Percentiles rank a stretch among this genome's conserved stretches.
phyloP scores from a whole-genome alignment of 2,113 vertebrate genomes.

The Vireo altiloquus region DNA sequence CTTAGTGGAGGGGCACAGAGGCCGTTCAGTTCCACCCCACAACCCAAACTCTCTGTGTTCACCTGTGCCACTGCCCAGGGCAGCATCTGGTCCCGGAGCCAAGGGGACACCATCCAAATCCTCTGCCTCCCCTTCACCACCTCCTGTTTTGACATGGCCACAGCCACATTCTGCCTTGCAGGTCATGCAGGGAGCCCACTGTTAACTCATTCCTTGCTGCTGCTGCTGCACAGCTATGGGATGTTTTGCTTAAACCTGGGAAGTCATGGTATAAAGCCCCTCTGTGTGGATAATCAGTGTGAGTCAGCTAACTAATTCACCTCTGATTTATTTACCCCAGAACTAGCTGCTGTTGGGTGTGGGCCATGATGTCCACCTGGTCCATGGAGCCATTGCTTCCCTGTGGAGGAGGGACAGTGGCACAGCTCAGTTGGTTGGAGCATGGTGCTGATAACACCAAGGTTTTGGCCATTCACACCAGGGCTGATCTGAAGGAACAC shows the following conservation, averaged over 20 bases:
- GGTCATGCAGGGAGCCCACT: neutral
- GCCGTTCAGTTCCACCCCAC: fast-evolving
- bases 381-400: neutral
- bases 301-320: neutral
- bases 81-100: fast-evolving
- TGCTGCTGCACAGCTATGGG: too few species aligned
- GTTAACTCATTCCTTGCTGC: neutral
- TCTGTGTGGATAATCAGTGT: neutral
- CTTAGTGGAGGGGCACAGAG: neutral
- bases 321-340: neutral
- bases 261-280: neutral
- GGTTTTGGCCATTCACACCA: neutral
- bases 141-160: fast-evolving
- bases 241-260: neutral
- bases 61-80: neutral
- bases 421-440: neutral
- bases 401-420: neutral
- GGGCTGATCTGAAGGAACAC: neutral
- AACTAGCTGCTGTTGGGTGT: neutral
- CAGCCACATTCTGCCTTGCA: neutral
- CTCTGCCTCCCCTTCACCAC: neutral
- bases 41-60: neutral
- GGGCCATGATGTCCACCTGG: neutral
- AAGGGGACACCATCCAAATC: fast-evolving
- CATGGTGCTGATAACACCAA: neutral